Evolutionary conservation across 2,797 vertebrate genomes (phyloP).

Genomic region (Loris lydekkerianus): DNA sequence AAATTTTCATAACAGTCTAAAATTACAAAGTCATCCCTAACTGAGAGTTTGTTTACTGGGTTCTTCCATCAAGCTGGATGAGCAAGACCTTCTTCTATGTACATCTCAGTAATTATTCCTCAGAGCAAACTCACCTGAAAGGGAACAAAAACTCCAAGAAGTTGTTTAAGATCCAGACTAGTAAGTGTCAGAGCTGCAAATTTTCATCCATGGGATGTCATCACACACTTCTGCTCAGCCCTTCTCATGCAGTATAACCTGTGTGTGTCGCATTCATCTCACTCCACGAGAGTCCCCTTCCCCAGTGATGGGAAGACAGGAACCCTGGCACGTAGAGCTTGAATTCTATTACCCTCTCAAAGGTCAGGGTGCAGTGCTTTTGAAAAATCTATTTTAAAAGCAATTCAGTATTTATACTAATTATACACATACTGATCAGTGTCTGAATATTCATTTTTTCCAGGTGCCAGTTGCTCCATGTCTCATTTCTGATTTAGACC

Average conservation of each 20-base stretch:
- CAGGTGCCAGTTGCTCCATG: not conserved
- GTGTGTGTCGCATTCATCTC: not conserved
- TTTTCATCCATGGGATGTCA: too few species aligned
- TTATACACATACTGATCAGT: not conserved
- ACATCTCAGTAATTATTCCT: not conserved
- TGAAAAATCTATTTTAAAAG: not conserved
- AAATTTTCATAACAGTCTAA: not conserved
- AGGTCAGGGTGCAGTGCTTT: not conserved
- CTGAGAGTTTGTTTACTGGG: not conserved
- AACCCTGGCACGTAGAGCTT: rapidly evolving
- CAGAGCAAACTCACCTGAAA: not conserved
- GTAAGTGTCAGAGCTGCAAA: not conserved
- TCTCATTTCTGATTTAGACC: not conserved
- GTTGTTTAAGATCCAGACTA: not conserved
- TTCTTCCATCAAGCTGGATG: not conserved
- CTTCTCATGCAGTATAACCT: not conserved
- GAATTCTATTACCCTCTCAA: not conserved
- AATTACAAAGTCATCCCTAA: not conserved
- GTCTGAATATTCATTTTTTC: not conserved
- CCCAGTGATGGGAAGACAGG: rapidly evolving
- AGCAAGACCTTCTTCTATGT: not conserved
- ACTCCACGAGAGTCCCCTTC: not conserved
- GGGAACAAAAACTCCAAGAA: not conserved
- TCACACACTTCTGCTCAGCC: not conserved
- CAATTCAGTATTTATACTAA: not conserved